These are phyloP conservation scores for Tamandua tetradactyla DNA, from an alignment of 2,797 vertebrate species.

Conservation along the genomic window DNA sequence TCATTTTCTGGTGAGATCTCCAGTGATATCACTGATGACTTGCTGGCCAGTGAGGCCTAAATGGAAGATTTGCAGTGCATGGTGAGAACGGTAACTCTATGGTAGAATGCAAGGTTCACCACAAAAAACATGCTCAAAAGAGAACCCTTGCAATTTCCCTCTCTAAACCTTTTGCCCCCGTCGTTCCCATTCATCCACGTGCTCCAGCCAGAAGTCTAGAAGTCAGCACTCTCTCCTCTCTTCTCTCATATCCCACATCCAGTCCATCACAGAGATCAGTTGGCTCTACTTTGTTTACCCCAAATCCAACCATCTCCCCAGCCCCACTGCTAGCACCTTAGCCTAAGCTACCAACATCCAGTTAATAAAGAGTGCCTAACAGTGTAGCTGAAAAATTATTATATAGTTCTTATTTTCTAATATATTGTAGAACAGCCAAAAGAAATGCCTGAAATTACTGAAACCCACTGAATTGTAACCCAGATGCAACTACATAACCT, in stretches of 20 bases:
- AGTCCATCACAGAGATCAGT: background rate
- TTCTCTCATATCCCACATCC: background rate
- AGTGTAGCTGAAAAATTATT: too few relatives aligned
- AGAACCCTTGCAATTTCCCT: background rate
- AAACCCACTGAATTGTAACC: too few relatives aligned
- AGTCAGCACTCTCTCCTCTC: background rate
- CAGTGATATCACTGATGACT: background rate
- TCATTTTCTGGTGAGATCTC: background rate
- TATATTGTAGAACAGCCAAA: too few relatives aligned
- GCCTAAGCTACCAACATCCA: background rate
- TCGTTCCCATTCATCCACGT: background rate
- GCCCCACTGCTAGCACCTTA: background rate
- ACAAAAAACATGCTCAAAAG: background rate
- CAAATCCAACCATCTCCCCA: background rate
- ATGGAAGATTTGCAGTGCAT: background rate
- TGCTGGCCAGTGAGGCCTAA: too few relatives aligned
- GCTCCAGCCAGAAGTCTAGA: background rate
- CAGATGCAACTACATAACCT: too few relatives aligned
- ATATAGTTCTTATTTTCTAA: too few relatives aligned
- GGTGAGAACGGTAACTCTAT: background rate
- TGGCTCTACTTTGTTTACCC: too few relatives aligned
- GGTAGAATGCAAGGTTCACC: background rate
- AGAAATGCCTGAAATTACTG: too few relatives aligned
- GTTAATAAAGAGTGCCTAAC: background rate
- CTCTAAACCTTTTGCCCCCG: accelerated